Base-by-base conservation (phyloP, 2,797 vertebrate genomes). In the Chaetodon trifasciatus region DNA sequence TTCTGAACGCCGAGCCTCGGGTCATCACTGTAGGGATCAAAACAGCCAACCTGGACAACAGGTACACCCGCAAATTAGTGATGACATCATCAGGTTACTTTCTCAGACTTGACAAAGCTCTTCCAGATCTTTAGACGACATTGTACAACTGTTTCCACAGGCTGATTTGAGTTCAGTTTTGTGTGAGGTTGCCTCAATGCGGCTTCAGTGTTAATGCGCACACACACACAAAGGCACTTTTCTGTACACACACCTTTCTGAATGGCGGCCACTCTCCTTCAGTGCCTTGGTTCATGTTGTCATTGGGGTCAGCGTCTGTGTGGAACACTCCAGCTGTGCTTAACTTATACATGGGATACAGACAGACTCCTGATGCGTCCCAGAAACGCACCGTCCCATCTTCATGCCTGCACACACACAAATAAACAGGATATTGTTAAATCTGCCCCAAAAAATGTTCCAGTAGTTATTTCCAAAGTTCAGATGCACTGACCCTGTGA, bases 11-110 rank as follows among this genome's bases (percentile, higher is more conserved):
- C 98, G 32, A 99, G 97, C 32, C 98, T 95, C 1, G 98, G 98
- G 83, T 99, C 98, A n/a, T 99, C 98, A 11, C 98, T 99, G 81
- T 99, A 99, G 11, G 98, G 98, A 88, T 99, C 98, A 0, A 99
- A 99, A 85, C 96, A 98, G 70, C 98, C 98, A 72, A 99, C 98
- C 98, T 99, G 91, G 9, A 21, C 13, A 74, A 78, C 1, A 46
- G 4, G 11, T 9, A 35, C 5, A 12, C 2, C 28, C 37, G 32
- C 0, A 35, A 24, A 9, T 61, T 23, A 60, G 15, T 32, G 28
- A 58, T 21, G 28, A 46, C 8, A 17, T 28, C 67, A 46, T 16
- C 50, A 21, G 17, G n/a, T 49, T 47, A 35, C 15, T 46, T 35
- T n/a, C 2, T 12, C 3, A 56, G 52, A 24, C n/a, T 24, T 28